Conservation (phyloP, 92 coral and sea anemone genomes). For the Nematostella vectensis region DNA sequence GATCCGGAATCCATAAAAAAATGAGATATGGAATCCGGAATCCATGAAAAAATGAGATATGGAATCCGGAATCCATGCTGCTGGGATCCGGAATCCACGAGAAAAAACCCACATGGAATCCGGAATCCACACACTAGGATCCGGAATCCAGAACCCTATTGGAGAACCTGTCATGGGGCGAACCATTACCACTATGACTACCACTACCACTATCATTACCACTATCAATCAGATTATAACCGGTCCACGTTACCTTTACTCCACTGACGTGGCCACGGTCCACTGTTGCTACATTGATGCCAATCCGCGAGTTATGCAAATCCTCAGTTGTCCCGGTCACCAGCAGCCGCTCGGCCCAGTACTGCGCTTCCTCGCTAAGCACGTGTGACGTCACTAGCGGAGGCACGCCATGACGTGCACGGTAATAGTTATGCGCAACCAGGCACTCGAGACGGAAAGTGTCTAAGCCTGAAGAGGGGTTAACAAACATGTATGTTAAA, state of each 20-base stretch:
- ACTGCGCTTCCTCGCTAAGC: constrained; percentile 89
- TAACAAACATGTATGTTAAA: background rate
- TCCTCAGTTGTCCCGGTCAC: constrained; percentile 79
- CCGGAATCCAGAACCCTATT: too few species aligned
- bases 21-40: too few species aligned
- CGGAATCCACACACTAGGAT: too few species aligned
- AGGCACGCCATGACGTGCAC: constrained; percentile 89
- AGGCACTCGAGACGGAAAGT: constrained; percentile 87
- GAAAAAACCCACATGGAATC: too few species aligned
- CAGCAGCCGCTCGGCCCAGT: constrained; percentile 97
- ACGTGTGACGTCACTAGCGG: constrained; percentile 65
- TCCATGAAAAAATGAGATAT: too few species aligned
- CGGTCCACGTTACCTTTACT: constrained; percentile 67
- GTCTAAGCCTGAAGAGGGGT: constrained; percentile 53
- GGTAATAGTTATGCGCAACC: constrained; percentile 78
- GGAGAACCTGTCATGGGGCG: too few species aligned
- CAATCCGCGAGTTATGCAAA: constrained; percentile 68
- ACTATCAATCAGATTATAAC: too few species aligned
- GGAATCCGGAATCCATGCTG: too few species aligned
- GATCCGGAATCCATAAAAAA: too few species aligned
- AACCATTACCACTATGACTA: too few species aligned
- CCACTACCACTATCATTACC: too few species aligned
- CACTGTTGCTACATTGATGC: constrained; percentile 64
- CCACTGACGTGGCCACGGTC: constrained; percentile 62
- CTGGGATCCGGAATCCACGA: too few species aligned